These are phyloP conservation scores for Romanogobio albipinnatus DNA, from an alignment of 2,113 vertebrate species.

Conservation along the genomic window DNA sequence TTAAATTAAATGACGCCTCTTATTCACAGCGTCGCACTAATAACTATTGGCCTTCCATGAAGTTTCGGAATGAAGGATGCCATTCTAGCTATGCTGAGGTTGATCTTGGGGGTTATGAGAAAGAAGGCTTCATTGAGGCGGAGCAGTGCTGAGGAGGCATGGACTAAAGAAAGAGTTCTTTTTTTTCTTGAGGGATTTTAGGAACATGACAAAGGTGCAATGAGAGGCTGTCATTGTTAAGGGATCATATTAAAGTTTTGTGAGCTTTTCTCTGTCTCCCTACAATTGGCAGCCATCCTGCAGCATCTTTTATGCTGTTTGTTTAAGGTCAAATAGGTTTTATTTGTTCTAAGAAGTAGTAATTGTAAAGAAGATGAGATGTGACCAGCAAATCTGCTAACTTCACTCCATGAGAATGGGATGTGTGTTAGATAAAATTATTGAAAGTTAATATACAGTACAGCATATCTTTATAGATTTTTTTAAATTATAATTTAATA, in stretches of 20 bases:
- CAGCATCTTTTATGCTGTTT: constrained; percentile 38
- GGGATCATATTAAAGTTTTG: constrained; percentile 33
- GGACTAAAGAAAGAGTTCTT: not conserved
- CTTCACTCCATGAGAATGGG: constrained; percentile 61
- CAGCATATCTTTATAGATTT: constrained; percentile 58
- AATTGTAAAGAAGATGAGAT: constrained; percentile 37
- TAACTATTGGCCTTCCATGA: constrained; percentile 91
- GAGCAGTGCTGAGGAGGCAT: constrained; percentile 85
- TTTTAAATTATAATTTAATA: constrained; percentile 32
- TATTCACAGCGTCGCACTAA: constrained; percentile 81
- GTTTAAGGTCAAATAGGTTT: constrained; percentile 20
- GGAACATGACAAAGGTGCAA: constrained; percentile 42
- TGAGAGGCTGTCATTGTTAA: constrained; percentile 9
- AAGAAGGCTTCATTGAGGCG: constrained; percentile 91
- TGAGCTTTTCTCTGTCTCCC: constrained; percentile 41
- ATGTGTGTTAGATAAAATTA: constrained; percentile 67
- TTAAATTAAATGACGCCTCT: not conserved
- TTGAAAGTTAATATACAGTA: constrained; percentile 72
- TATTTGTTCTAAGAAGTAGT: constrained; percentile 27
- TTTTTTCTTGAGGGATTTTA: constrained; percentile 21
- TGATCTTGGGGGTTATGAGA: constrained; percentile 86
- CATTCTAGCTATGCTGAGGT: constrained; percentile 87
- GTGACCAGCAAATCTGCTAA: constrained; percentile 53
- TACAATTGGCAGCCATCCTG: constrained; percentile 51
- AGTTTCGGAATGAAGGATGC: constrained; percentile 85